A percentile compares a stretch with the other conserved stretches of the same genome.
phyloP scores from a whole-genome alignment of 2,797 vertebrate genomes.

The Parauchenoglanis ngamensis region DNA sequence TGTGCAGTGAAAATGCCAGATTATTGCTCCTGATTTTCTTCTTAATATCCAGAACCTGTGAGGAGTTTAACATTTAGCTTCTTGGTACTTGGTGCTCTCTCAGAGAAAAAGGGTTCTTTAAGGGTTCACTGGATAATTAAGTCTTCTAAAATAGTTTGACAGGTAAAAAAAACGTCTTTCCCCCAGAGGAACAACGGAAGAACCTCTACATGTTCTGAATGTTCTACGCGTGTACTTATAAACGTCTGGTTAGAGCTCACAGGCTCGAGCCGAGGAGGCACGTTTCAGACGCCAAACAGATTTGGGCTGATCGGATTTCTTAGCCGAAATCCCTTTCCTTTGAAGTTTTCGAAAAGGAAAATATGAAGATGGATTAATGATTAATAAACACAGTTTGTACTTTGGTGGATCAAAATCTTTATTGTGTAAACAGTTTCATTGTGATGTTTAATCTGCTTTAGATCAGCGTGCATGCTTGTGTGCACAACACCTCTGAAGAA shows the following conservation, averaged over 20 bases:
- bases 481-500: not conserved
- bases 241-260: not conserved
- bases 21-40: not conserved
- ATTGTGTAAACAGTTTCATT: slow-evolving; percentile 3
- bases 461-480: not conserved
- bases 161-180: not conserved
- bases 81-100: not conserved
- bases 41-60: not conserved
- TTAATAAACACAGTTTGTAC: not conserved
- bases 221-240: not conserved
- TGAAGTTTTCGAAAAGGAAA: not conserved
- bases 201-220: not conserved
- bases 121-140: not conserved
- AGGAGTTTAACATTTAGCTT: not conserved
- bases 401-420: not conserved
- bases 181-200: not conserved
- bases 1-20: not conserved
- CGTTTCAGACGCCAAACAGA: no score
- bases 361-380: not conserved
- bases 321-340: not conserved
- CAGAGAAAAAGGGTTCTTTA: not conserved
- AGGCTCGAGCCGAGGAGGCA: not conserved
- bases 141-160: not conserved
- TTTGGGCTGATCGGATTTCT: not conserved
- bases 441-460: not conserved